phyloP scores from a whole-genome alignment of 2,888 invertebrate species.

The Nezara viridula region DNA sequence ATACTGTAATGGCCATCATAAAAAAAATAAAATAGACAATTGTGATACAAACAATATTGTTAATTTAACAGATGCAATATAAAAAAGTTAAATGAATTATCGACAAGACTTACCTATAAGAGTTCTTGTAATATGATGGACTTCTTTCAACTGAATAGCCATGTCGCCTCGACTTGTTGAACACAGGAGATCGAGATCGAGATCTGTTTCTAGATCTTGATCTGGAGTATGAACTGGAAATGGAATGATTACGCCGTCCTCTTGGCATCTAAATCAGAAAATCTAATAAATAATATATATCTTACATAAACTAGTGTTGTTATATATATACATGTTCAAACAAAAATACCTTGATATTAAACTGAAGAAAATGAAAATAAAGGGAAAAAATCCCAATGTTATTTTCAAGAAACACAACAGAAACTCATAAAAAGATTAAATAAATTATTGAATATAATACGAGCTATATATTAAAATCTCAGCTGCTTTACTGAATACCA shows the following conservation, averaged over 20 bases:
- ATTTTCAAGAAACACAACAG: not conserved
- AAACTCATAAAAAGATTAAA: not conserved
- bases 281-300: constrained; percentile 14
- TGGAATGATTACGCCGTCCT: constrained; percentile 81
- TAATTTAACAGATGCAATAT: not conserved
- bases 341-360: not conserved
- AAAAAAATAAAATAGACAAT: not conserved
- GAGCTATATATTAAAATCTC: not conserved
- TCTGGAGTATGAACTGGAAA: constrained; percentile 76
- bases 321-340: no score
- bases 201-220: constrained; percentile 70
- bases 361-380: not conserved
- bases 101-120: constrained; percentile 74
- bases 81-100: not conserved
- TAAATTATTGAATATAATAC: not conserved
- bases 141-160: constrained; percentile 70
- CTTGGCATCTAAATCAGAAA: constrained; percentile 80
- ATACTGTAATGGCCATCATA: not conserved
- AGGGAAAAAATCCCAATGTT: not conserved
- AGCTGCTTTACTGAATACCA: constrained; percentile 7
- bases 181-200: constrained; percentile 72
- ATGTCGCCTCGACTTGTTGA: constrained; percentile 71
- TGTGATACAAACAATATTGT: not conserved
- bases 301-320: no score
- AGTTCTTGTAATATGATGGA: constrained; percentile 71